Base-by-base conservation (phyloP, 2,888 invertebrate species). In the Coelopa pilipes region DNA sequence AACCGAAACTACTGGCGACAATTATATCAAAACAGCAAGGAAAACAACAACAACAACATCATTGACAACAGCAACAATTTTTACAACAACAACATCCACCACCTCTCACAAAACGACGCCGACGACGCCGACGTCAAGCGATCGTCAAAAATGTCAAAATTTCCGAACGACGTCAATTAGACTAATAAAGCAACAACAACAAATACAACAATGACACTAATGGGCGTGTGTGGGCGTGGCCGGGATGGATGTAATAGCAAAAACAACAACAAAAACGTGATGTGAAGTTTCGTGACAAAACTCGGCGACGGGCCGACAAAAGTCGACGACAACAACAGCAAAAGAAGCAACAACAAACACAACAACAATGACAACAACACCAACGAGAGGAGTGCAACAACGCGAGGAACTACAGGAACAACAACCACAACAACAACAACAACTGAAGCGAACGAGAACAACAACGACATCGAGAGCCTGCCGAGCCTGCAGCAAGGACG, bases 141-240 rank as follows among this genome's bases (percentile, higher is more conserved):
- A 34, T 34, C 34, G 34, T 15, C 17, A 59, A 59, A 59, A 21
- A 19, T 24, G 66, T 50, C 45, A 57, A 19, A 34, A 46, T 12
- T 45, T 47, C 69, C 77, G 82, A 82, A 85, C 81, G 84, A 82
- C 82, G 81, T 82, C 85, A 84, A 85, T 85, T 85, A 85, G 82
- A 84, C 82, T 84, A 85, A 83, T 84, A 82, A 84, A 83, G 83
- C 85, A 78, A 76, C 7, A 34, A 34, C 34, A 79, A 76, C 85
- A 78, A 76, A 4, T 4, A 34, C 34, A 79, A 76, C 75, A 76
- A 46, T 65, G 7, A 34, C 7, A 34, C 34, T 34, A 34, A 34
- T 34, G 34, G 34, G 34, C 34, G 34, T 4, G 34, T 34, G 34
- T 34, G 34, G 34, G 34, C 34, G 34, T 34, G 34, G 34, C 34